Evolutionary conservation across 2,797 vertebrate genomes (phyloP).

Genomic region (Macroramphosus scolopax): DNA sequence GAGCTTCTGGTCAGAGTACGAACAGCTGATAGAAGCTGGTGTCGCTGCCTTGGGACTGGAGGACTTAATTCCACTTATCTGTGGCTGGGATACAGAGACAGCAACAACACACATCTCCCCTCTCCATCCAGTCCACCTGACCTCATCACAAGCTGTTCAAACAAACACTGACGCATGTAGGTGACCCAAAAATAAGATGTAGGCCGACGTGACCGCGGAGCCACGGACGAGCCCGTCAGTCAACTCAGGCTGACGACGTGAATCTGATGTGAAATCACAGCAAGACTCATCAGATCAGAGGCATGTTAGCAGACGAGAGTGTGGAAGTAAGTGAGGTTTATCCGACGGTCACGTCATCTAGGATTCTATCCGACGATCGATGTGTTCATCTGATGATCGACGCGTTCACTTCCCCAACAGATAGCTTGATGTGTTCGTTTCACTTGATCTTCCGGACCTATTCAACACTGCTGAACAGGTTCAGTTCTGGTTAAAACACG

Average conservation of each 20-base stretch:
- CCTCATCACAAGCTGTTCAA: constrained; percentile 24
- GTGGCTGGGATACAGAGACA: constrained; percentile 35
- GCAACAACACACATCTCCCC: constrained; percentile 30
- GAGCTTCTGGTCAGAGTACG: constrained; percentile 30
- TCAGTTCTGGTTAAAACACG: too few species aligned
- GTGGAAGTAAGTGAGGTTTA: too few species aligned
- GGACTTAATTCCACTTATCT: constrained; percentile 13
- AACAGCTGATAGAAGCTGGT: constrained; percentile 2
- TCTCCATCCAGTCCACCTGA: constrained; percentile 53
- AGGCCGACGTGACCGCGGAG: constrained; percentile 9
- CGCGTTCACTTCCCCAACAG: too few species aligned
- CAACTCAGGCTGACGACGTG: neutral
- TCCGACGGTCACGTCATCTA: too few species aligned
- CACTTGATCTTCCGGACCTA: too few species aligned
- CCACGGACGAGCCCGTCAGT: constrained; percentile 1
- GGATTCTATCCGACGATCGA: too few species aligned
- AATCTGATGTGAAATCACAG: constrained; percentile 11
- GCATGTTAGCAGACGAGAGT: too few species aligned
- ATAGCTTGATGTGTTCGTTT: too few species aligned
- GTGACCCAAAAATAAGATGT: constrained; percentile 45
- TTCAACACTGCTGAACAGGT: too few species aligned
- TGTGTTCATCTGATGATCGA: too few species aligned
- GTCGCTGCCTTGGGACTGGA: neutral
- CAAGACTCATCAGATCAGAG: neutral
- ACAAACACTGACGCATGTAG: constrained; percentile 40